A percentile compares a stretch with the other conserved stretches of the same genome.
phyloP scores from a whole-genome alignment of 2,113 vertebrate genomes.

The Cochlearius cochlearius region DNA sequence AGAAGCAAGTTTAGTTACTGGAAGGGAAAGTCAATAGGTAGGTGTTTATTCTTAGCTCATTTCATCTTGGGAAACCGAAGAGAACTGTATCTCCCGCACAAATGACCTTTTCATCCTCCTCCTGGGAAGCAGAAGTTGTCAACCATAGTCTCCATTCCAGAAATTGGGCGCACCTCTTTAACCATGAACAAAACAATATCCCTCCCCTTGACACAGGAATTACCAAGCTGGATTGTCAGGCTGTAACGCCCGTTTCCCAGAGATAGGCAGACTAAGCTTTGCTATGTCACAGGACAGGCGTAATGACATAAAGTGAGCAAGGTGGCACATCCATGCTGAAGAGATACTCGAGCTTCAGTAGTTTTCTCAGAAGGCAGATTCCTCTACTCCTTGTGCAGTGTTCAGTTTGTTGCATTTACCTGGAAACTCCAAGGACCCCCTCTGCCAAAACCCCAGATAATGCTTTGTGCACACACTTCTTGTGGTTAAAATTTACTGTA shows the following conservation, averaged over 20 bases:
- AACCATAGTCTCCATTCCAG: background rate
- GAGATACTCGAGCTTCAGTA: background rate
- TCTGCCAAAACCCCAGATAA: background rate
- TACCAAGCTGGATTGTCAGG: background rate
- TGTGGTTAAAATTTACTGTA: background rate
- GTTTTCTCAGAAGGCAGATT: background rate
- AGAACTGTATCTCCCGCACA: background rate
- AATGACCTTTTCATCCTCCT: slow-evolving; percentile 8
- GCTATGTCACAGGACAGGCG: background rate
- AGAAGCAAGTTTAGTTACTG: background rate
- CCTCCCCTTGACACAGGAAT: background rate
- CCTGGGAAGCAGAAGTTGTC: background rate
- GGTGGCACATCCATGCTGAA: background rate
- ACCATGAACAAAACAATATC: background rate
- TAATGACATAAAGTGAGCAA: background rate
- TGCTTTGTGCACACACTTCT: background rate
- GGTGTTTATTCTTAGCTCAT: background rate
- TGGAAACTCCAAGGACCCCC: background rate
- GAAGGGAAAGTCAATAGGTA: background rate
- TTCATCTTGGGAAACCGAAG: background rate
- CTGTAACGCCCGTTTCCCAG: background rate
- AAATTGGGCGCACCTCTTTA: background rate
- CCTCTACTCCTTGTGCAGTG: background rate
- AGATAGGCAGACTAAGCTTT: background rate
- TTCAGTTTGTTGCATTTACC: background rate